These are phyloP conservation scores for Zeuzera pyrina DNA, from an alignment of 2,888 invertebrate genomes.

Conservation along the genomic window DNA sequence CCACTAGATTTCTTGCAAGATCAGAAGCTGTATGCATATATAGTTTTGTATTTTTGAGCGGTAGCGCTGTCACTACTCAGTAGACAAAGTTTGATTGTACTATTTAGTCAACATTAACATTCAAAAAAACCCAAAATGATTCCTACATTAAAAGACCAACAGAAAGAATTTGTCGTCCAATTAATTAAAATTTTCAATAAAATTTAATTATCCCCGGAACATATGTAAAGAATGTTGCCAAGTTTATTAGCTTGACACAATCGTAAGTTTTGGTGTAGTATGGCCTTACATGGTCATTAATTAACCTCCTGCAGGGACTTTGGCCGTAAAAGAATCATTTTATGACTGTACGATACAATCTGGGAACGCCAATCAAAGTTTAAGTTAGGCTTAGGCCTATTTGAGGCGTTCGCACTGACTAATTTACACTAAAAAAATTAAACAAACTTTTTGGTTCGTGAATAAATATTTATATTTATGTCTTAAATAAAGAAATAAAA, in stretches of 20 bases:
- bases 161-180: conserved; percentile 18
- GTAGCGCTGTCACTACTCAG: no score
- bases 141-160: no score
- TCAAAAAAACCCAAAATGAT: no score
- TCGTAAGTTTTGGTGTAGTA: conserved; percentile 52
- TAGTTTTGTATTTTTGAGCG: no score
- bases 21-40: no score
- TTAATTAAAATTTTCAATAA: conserved; percentile 49
- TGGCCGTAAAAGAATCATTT: conserved; percentile 44
- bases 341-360: conserved; percentile 45
- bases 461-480: neutral
- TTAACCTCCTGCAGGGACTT: conserved; percentile 44
- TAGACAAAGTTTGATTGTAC: no score
- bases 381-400: conserved; percentile 8
- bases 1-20: no score
- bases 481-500: neutral
- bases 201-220: conserved; percentile 51
- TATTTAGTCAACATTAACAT: no score
- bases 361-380: conserved; percentile 11
- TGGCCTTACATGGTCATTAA: conserved; percentile 51
- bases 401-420: no score
- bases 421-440: neutral
- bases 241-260: conserved; percentile 39
- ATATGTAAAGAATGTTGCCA: conserved; percentile 44
- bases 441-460: neutral